These are phyloP conservation scores for Macrotis lagotis DNA, from an alignment of 2,113 vertebrate species.

Conservation along the genomic window DNA sequence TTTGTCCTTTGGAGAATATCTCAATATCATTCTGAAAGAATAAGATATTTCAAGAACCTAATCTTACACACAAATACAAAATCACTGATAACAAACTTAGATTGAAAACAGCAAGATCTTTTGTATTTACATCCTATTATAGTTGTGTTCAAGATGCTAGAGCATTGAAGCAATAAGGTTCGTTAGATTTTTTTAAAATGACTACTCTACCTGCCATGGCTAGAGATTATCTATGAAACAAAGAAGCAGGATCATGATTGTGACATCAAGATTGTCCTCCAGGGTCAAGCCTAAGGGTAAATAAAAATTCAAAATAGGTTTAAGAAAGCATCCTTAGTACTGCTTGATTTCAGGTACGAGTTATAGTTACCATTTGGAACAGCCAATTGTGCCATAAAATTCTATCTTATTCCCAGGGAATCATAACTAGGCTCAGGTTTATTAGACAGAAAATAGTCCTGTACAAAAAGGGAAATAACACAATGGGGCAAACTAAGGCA, in stretches of 20 bases:
- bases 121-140: too few relatives aligned
- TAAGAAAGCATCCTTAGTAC: neutral
- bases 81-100: too few relatives aligned
- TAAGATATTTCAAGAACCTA: neutral
- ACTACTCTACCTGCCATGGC: too few relatives aligned
- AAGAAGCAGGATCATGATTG: too few relatives aligned
- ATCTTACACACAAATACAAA: neutral
- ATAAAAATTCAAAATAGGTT: neutral
- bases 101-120: too few relatives aligned
- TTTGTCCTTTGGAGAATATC: neutral
- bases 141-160: too few relatives aligned
- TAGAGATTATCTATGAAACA: too few relatives aligned
- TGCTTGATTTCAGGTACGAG: neutral
- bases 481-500: neutral
- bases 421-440: neutral
- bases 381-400: neutral
- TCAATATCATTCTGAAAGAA: neutral
- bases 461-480: neutral
- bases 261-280: neutral
- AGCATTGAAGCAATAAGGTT: too few relatives aligned
- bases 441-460: neutral
- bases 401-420: neutral
- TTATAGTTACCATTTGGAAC: neutral
- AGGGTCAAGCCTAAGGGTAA: neutral
- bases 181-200: too few relatives aligned